Evolutionary conservation across 37 sponge, comb jelly and placozoan species (phyloP).

Genomic region (Spongilla lacustris): DNA sequence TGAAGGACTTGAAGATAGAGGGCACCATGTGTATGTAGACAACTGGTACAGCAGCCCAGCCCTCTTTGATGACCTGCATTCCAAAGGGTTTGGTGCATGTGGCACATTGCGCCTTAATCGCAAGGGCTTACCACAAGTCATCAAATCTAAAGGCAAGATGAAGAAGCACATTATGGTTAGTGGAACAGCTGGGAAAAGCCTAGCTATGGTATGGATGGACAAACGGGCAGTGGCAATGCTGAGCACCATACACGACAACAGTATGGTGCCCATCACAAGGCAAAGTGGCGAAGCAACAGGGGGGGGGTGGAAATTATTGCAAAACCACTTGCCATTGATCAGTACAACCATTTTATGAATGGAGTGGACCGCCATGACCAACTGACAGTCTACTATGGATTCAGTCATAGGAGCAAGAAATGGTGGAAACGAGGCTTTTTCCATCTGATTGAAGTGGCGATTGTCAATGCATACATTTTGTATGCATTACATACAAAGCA

Average conservation of each 20-base stretch:
- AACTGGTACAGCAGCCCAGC: slow-evolving; percentile 27
- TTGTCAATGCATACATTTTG: background rate
- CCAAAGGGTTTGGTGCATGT: slow-evolving; percentile 20
- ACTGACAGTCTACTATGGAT: background rate
- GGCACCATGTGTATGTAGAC: slow-evolving; percentile 25
- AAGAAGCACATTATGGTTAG: slow-evolving; percentile 3
- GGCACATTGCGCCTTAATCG: slow-evolving; percentile 25
- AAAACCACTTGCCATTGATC: background rate
- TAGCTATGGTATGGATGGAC: slow-evolving; percentile 19
- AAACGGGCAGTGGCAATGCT: background rate
- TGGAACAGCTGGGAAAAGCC: no score
- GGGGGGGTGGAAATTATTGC: background rate
- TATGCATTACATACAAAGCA: no score
- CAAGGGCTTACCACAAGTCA: slow-evolving; percentile 13
- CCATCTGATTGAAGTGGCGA: no score
- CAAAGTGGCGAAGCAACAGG: background rate
- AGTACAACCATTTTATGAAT: slow-evolving; percentile 20
- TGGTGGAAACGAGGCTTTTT: slow-evolving; percentile 18
- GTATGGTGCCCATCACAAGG: background rate
- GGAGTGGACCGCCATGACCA: slow-evolving; percentile 8
- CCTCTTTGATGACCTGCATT: slow-evolving; percentile 11
- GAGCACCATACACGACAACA: slow-evolving; percentile 2
- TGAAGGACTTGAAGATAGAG: slow-evolving; percentile 16
- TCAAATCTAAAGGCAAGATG: background rate
- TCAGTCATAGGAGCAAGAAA: background rate